phyloP scores from a whole-genome alignment of 2,113 vertebrate species.

The Chlorodrepanis virens region DNA sequence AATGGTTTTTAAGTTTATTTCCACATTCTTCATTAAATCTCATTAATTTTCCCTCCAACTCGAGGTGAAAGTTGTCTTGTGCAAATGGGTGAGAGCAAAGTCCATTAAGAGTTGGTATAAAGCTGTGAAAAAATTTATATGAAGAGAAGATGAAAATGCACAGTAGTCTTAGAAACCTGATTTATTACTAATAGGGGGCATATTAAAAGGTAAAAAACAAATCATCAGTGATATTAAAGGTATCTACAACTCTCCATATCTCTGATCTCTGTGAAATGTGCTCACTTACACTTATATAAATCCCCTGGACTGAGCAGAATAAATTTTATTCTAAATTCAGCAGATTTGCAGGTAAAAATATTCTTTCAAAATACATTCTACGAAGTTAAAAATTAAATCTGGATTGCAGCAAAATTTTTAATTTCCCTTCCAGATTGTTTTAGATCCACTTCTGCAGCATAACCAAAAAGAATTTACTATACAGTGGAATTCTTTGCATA shows the following conservation, averaged over 20 bases:
- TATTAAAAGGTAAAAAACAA: not conserved
- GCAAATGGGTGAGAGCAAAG: not conserved
- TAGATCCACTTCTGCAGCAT: not conserved
- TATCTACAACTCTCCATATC: not conserved
- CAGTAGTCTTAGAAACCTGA: not conserved
- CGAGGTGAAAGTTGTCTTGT: not conserved
- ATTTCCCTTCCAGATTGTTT: not conserved
- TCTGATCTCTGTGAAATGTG: not conserved
- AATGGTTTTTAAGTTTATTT: not conserved
- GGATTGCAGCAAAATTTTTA: not conserved
- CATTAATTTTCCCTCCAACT: not conserved
- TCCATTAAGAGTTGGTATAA: not conserved
- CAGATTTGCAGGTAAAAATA: not conserved
- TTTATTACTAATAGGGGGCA: not conserved
- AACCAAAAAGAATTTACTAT: not conserved
- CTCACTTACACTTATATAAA: not conserved
- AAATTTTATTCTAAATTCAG: not conserved
- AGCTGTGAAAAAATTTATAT: not conserved
- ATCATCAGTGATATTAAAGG: not conserved
- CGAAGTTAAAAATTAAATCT: not conserved
- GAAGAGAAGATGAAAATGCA: not conserved
- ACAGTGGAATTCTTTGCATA: not conserved
- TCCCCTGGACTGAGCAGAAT: not conserved
- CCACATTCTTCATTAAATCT: not conserved
- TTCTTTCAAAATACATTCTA: not conserved